Base-by-base conservation (phyloP, 2,797 vertebrate genomes). In the Halcyon badia region DNA sequence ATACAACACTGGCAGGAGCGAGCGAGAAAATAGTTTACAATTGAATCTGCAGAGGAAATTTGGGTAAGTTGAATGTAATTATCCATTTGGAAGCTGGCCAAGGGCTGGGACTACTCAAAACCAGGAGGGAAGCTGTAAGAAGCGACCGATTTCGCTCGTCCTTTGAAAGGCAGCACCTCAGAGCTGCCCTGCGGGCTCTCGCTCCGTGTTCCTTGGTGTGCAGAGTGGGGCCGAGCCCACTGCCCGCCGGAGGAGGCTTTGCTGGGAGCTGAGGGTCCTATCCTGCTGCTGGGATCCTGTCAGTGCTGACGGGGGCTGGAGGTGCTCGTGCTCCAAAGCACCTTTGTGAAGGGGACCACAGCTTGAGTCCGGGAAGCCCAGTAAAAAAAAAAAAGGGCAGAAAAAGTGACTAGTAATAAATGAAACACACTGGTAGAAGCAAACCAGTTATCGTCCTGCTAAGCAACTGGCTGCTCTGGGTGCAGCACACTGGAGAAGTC, bases 1-100 rank as follows among this genome's bases (percentile, higher is more conserved):
- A 83, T 54, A 87, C 90, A 81, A 46, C 37, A 2, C 94, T 72
- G 94, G 62, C 90, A 90, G 90, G 57, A 83, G 31, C 89, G 30
- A 95, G 91, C 41, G 5, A 96, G 92, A 61, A 37, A 77, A 78
- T 51, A 92, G 89, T 72, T 97, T 78, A 94, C 93, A 94, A 92
- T 69, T 44, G 87, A 83, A 96, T 95, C 87, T 92, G 84, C 81
- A 87, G 91, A 96, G 91, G 94, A 97, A 93, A 96, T 95, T 87
- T 24, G 61, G 92, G 30, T 66, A 97, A 95, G 91, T 79, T 88
- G 89, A 91, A 91, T 37, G 42, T 72, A 95, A 90, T 95, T 97
- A 95, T 76, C 91, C 95, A 56, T 79, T 26, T 96, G 94, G 88
- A 91, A 91, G 56, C 62, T 13, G 58, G 85, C 95, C 93, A 94